phyloP scores from a whole-genome alignment of 1,140 invertebrate genomes.

The Campoletis sonorensis region DNA sequence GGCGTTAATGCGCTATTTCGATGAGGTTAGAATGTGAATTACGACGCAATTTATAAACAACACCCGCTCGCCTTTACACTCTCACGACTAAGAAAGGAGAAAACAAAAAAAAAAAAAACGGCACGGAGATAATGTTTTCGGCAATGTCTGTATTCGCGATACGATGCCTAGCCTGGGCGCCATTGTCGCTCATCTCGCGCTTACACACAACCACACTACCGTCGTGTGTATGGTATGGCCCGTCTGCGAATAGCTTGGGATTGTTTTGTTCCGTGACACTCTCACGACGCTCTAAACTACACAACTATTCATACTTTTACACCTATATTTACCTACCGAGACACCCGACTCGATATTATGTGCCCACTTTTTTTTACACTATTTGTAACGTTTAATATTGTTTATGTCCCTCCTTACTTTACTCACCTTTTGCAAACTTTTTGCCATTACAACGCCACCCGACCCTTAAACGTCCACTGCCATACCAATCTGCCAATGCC shows the following conservation, averaged over 20 bases:
- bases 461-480: constrained; percentile 77
- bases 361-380: constrained; percentile 37
- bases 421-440: constrained; percentile 78
- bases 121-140: constrained; percentile 68
- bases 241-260: constrained; percentile 10
- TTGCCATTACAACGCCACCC: constrained; percentile 78
- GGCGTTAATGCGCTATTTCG: background rate
- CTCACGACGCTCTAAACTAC: background rate
- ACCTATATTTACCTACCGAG: background rate
- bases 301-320: constrained; percentile 35
- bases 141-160: constrained; percentile 69
- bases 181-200: constrained; percentile 64
- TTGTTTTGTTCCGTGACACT: constrained; percentile 23
- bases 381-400: constrained; percentile 44
- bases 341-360: no score
- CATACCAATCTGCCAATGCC: constrained; percentile 74
- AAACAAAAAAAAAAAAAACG: constrained; percentile 44
- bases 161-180: constrained; percentile 63
- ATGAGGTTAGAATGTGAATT: constrained; percentile 66
- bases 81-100: constrained; percentile 1
- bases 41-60: constrained; percentile 63
- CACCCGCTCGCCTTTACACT: constrained; percentile 6
- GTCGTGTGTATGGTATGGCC: constrained; percentile 3
- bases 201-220: constrained; percentile 40
- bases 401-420: constrained; percentile 59